Evolutionary conservation across 2,797 vertebrate species (phyloP).

Genomic region (Heterohyrax brucei): DNA sequence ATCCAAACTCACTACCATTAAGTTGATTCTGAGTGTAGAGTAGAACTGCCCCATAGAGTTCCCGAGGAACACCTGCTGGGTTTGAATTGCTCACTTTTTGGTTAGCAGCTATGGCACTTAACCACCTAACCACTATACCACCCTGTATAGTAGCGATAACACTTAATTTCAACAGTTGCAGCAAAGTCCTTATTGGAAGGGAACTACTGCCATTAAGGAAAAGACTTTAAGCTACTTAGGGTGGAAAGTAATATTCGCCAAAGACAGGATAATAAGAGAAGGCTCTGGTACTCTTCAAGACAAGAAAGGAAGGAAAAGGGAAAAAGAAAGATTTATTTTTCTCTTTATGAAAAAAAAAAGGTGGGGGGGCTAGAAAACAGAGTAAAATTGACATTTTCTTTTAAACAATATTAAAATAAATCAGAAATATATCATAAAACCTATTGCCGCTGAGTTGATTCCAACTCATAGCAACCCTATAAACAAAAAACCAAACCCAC

Average conservation of each 20-base stretch:
- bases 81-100: too few relatives aligned
- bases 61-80: too few relatives aligned
- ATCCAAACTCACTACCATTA: too few relatives aligned
- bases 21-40: too few relatives aligned
- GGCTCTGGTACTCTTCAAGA: neutral
- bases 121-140: too few relatives aligned
- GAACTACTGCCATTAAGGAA: neutral
- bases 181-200: neutral
- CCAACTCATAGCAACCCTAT: too few relatives aligned
- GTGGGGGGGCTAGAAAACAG: neutral
- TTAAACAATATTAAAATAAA: conserved; percentile 12
- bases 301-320: neutral
- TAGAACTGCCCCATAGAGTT: too few relatives aligned
- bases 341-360: neutral
- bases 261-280: neutral
- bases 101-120: too few relatives aligned
- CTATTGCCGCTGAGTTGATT: too few relatives aligned
- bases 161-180: neutral
- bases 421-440: neutral
- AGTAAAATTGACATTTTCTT: neutral
- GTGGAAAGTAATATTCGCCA: neutral
- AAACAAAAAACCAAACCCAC: too few relatives aligned
- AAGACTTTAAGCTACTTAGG: neutral
- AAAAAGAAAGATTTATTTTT: neutral
- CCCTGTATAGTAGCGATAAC: neutral